Base-by-base conservation (phyloP, 2,888 invertebrate species). In the Sisyra terminalis region DNA sequence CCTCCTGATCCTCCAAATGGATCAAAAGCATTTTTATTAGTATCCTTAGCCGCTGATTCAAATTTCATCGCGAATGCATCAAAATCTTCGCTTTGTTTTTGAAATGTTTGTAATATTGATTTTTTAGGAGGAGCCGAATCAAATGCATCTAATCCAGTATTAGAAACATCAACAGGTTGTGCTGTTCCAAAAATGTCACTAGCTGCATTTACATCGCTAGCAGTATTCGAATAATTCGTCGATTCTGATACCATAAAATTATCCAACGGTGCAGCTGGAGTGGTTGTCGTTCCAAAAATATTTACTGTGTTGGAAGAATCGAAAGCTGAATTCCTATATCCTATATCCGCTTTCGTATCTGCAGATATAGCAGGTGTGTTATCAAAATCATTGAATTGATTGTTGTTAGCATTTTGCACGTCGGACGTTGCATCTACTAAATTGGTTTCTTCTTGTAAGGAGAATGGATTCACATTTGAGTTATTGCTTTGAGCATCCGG, bases 61-160 rank as follows among this genome's bases (percentile, higher is more conserved):
- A 92, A 92, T 58, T 89, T 88, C 2, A 86, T 83, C 3, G 88
- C 78, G 53, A 92, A 92, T 0, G 86, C 89, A 58, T 90, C 90
- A 51, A 90, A 90, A 17, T 74, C 77, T 50, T 80, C 78, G 1
- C 69, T 70, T 24, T 37, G 31, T 16, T 46, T 8, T 55, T 55
- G 39, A 54, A 38, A 38, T 11, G 34, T 38, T 14, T 31, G 37
- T 9, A 43, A 43, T 13, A 43, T 38, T 16, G 32, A 30, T 30
- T 34, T 29, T 13, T 39, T 18, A 9, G 29, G 39, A 13, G 15
- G 38, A 10, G 18, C 18, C 17, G 17, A 7, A n/a, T 24, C 24
- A 24, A 11, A 11, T 38, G 18, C 15, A 15, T n/a, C 10, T 17
- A 17, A 11, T 4, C 18, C 18, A n/a, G 38, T 17, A 38, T 38